phyloP scores from a whole-genome alignment of 1,140 invertebrate species.

The Maniola jurtina region DNA sequence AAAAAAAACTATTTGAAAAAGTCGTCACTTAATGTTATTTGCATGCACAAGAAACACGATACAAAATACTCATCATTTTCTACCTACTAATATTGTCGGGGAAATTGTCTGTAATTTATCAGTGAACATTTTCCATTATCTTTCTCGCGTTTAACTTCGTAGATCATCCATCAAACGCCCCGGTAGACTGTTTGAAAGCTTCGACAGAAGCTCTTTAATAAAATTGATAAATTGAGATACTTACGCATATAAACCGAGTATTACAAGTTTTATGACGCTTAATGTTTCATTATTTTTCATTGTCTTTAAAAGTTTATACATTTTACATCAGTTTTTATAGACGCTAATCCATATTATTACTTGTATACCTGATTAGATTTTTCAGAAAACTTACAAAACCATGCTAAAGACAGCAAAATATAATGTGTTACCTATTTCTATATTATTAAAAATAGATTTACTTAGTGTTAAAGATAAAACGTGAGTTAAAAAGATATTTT shows the following conservation, averaged over 20 bases:
- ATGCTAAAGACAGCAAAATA: no score
- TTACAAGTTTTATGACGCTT: not conserved
- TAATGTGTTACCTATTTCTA: no score
- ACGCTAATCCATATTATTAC: no score
- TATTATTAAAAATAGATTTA: no score
- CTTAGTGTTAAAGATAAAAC: no score
- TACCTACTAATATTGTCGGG: not conserved
- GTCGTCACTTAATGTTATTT: no score
- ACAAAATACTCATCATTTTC: not conserved
- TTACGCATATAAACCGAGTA: not conserved
- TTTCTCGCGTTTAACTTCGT: conserved; percentile 7
- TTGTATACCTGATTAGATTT: no score
- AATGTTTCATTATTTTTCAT: not conserved
- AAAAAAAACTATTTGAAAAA: no score
- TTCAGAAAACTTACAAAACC: no score
- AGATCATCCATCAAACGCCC: conserved; percentile 15
- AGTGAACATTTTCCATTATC: conserved; percentile 5
- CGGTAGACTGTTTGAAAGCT: conserved; percentile 19
- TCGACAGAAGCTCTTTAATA: conserved; percentile 16
- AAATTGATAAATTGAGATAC: conserved; percentile 20
- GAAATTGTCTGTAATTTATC: not conserved
- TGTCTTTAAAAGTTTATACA: no score
- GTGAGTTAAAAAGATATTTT: not conserved
- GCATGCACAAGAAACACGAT: no score
- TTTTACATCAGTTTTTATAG: no score